Evolutionary conservation across 2,113 vertebrate species (phyloP).

Genomic region (Alaudala cheleensis): DNA sequence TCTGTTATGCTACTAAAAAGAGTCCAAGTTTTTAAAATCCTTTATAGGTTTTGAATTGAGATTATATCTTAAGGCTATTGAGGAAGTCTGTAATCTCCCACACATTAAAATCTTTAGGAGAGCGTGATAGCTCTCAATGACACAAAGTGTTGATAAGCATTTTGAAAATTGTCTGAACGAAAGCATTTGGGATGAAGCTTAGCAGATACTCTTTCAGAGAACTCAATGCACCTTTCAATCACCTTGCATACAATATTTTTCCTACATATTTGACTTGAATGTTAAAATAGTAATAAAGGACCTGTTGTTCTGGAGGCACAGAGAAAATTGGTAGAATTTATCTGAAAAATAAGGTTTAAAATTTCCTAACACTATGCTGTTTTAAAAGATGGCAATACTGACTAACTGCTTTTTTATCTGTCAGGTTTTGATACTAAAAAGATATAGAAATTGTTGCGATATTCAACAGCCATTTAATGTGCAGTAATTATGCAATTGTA

Average conservation of each 20-base stretch:
- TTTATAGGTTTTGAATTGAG: not conserved
- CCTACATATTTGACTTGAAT: not conserved
- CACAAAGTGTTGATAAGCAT: not conserved
- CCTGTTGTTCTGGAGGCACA: not conserved
- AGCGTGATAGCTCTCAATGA: not conserved
- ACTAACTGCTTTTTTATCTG: not conserved
- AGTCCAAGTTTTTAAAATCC: not conserved
- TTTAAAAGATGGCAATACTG: not conserved
- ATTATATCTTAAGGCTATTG: not conserved
- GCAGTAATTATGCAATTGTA: not conserved
- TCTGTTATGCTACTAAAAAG: not conserved
- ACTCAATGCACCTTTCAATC: not conserved
- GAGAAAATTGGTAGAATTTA: not conserved
- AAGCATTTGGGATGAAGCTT: not conserved
- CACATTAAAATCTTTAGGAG: not conserved
- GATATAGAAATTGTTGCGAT: not conserved
- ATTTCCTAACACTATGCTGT: not conserved
- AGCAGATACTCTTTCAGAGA: not conserved
- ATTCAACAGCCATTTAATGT: not conserved
- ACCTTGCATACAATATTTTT: not conserved
- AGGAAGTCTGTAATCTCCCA: not conserved
- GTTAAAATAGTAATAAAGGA: not conserved
- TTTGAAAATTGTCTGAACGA: not conserved
- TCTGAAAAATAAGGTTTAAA: not conserved
- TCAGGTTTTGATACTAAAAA: not conserved